These are phyloP conservation scores for Miniopterus natalensis DNA, from an alignment of 2,113 vertebrate species.

Conservation along the genomic window DNA sequence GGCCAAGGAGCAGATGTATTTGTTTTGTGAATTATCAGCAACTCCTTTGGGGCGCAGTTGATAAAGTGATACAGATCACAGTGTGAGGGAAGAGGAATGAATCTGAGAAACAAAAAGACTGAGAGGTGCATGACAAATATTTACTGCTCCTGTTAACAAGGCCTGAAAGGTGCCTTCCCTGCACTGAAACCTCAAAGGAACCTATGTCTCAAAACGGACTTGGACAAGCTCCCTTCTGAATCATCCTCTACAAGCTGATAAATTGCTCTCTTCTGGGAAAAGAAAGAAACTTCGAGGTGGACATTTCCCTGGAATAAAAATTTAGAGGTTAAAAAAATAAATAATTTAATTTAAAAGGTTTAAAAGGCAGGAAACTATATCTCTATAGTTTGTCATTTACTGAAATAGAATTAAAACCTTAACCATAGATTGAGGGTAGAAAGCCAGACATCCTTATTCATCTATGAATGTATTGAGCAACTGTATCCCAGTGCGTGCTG, in stretches of 20 bases:
- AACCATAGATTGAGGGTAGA: neutral
- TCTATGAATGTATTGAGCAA: neutral
- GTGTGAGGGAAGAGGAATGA: neutral
- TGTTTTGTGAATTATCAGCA: constrained; percentile 63
- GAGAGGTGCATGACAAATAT: constrained; percentile 19
- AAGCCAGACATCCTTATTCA: neutral
- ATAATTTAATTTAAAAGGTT: constrained; percentile 42
- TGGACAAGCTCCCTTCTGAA: constrained; percentile 34
- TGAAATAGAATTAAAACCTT: constrained; percentile 33
- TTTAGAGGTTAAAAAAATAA: constrained; percentile 52
- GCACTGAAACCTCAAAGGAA: constrained; percentile 32
- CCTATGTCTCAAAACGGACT: constrained; percentile 5
- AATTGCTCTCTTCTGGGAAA: constrained; percentile 36
- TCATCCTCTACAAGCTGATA: neutral
- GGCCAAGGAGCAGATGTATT: constrained; percentile 21
- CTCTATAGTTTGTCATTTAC: neutral
- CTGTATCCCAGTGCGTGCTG: fast-evolving
- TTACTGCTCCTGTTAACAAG: constrained; percentile 47
- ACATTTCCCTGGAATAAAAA: neutral
- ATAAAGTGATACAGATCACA: constrained; percentile 1
- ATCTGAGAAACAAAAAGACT: neutral
- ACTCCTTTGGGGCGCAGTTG: neutral
- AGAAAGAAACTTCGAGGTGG: constrained; percentile 53
- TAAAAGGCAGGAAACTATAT: constrained; percentile 2
- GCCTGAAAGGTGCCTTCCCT: neutral